Evolutionary conservation across 2,113 vertebrate species (phyloP).

Genomic region (Trichomycterus rosablanca): DNA sequence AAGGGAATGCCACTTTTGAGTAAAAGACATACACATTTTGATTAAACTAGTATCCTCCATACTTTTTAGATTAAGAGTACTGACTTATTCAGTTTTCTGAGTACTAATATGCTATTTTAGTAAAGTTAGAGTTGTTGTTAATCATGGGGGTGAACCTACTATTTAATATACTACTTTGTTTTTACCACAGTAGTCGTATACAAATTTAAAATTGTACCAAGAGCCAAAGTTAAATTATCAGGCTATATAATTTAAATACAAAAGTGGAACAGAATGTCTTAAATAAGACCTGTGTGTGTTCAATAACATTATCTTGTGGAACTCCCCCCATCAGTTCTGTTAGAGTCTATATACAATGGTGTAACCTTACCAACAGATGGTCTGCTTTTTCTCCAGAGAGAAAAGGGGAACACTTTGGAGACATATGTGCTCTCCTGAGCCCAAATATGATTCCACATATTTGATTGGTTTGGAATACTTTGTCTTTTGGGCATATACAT

Average conservation of each 20-base stretch:
- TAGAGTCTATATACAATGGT: slow-evolving; percentile 37
- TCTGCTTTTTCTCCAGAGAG: slow-evolving; percentile 33
- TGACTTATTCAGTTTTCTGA: no score
- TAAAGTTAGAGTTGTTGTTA: no score
- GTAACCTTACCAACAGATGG: slow-evolving; percentile 72
- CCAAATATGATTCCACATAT: slow-evolving; percentile 33
- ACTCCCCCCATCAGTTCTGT: not conserved
- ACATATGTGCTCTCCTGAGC: slow-evolving; percentile 40
- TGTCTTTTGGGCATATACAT: slow-evolving; percentile 10
- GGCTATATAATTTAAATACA: not conserved
- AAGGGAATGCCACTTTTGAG: no score
- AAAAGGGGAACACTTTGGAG: slow-evolving; percentile 24
- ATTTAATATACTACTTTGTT: no score
- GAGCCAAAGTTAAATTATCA: no score
- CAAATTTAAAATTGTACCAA: no score
- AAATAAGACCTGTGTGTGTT: slow-evolving; percentile 4
- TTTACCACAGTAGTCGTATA: no score
- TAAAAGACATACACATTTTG: no score
- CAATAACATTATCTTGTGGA: not conserved
- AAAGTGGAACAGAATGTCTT: not conserved
- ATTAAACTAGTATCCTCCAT: no score
- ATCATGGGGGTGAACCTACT: no score
- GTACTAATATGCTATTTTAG: no score
- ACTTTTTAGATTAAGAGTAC: no score
- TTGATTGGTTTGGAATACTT: slow-evolving; percentile 24